Evolutionary conservation across 2,888 invertebrate genomes (phyloP).

Genomic region (Agonopterix heracliana): DNA sequence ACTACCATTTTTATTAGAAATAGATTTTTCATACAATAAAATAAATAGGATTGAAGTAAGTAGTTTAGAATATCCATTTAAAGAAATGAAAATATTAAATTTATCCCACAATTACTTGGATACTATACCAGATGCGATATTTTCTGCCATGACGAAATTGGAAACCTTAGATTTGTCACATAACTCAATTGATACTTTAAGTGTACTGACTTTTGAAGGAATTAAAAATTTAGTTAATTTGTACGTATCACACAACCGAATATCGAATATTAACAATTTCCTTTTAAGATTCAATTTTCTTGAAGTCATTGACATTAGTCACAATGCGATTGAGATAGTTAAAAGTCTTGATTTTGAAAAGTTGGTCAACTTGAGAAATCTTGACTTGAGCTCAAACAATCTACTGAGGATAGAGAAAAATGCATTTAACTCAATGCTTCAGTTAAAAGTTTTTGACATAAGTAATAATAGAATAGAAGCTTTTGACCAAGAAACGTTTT

Average conservation of each 20-base stretch:
- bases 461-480: slow-evolving; percentile 32
- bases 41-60: slow-evolving; percentile 28
- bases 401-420: slow-evolving; percentile 29
- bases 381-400: slow-evolving; percentile 38
- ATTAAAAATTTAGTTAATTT: slow-evolving; percentile 32
- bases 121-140: slow-evolving; percentile 31
- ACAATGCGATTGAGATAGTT: slow-evolving; percentile 34
- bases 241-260: slow-evolving; percentile 38
- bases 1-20: slow-evolving; percentile 22
- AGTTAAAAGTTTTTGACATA: slow-evolving; percentile 30
- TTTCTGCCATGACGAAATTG: slow-evolving; percentile 32
- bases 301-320: slow-evolving; percentile 30
- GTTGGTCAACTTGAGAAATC: slow-evolving; percentile 25
- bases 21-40: slow-evolving; percentile 46
- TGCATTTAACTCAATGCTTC: slow-evolving; percentile 25
- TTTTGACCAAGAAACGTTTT: slow-evolving; percentile 30
- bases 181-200: slow-evolving; percentile 35
- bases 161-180: slow-evolving; percentile 41
- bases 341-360: slow-evolving; percentile 32
- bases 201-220: slow-evolving; percentile 42
- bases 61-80: slow-evolving; percentile 17
- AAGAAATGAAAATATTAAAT: slow-evolving; percentile 30
- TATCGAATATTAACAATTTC: slow-evolving; percentile 36
- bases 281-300: slow-evolving; percentile 43
- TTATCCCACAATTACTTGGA: slow-evolving; percentile 42